Evolutionary conservation across 2,113 vertebrate genomes (phyloP), one percentile per base, ranked within the genome.

Genomic region (Pedionomus torquatus): DNA sequence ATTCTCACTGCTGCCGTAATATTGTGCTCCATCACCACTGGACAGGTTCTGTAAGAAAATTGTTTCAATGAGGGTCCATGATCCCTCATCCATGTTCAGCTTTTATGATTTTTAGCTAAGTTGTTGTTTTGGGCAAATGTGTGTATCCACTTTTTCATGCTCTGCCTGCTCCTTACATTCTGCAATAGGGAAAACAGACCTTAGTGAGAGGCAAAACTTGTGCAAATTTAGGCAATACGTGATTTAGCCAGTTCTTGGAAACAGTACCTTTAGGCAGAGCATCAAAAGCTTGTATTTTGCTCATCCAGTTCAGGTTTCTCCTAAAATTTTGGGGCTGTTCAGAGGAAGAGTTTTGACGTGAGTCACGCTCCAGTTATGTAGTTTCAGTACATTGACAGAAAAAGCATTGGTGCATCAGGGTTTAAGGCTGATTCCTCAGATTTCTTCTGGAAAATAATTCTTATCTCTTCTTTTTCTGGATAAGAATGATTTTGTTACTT

Each of bases 391-490:
- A 9, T 16, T 61, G 68, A 51, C 49, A 57, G 39, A 70, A 72
- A 83, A 69, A 79, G 21, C 64, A 46, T 18, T 43, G 58, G 49
- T 69, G 41, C 52, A 23, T 54, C 19, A 6, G 60, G 70, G 48
- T 71, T 91, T 48, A 72, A 63, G 78, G 35, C 7, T 60, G 24
- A 41, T 91, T 90, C 71, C 35, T 86, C 44, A 70, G 31, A 63
- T 91, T 80, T 75, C 55, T 87, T 74, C 66, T 93, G 77, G 84
- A 92, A 84, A 87, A 35, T 57, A 41, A 49, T 74, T 95, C 91
- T 83, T 83, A 37, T 83, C 49, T 89, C 54, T 68, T 87, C 28
- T 85, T 91, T 97, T 89, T 83, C 48, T 28, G 60, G 13, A 9
- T 60, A 49, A 92, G 74, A 96, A 69, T 6, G 13, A 72, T 84